Evolutionary conservation across 1,140 invertebrate species (phyloP), one percentile per base, ranked within the genome.

Genomic region (Drosophila kurseongensis): DNA sequence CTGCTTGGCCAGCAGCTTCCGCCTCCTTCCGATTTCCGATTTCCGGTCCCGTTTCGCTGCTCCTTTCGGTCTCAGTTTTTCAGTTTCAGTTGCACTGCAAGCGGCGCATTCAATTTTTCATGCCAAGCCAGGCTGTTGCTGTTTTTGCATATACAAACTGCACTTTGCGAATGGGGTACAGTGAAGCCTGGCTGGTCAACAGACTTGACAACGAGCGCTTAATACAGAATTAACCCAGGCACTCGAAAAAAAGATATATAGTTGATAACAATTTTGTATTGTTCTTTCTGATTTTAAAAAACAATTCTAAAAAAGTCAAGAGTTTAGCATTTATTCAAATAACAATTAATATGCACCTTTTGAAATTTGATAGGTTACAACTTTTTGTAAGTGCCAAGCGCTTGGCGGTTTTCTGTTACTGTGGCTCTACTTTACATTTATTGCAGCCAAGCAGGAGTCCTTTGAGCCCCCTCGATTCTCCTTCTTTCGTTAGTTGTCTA

Each of bases 101-200:
- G 69, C 51, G 50, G 74, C 80, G 66, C 76, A 88, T 88, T 90
- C 84, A 89, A 88, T 88, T 88, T 88, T 88, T 88, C 84, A 88
- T 88, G 84, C 84, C 84, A 88, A 67, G 73, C 76, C 80, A 66
- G 84, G 80, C 84, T 88, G 84, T 88, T 88, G 83, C 73, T 86
- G 66, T 88, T 88, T 84, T 72, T 88, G 71, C 75, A 66, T 44
- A 79, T 74, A 79, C 60, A 79, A 79, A 59, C 48, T 79, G 66
- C 52, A 80, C 61, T 59, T 57, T 36, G 40, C 52, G 58, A 32
- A 40, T 55, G 23, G 35, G 16, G 13, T 32, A 54, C 65, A 66
- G 65, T 52, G 23, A 13, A 50, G 57, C 8, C 14, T 12, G n/a
- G n/a, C 29, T 29, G 8, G 9, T 32, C 7, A 35, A 35, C 14